Percentiles rank a stretch among this genome's conserved stretches.
Evolutionary conservation across 2,113 vertebrate species (phyloP).

Genomic region (Anoura caudifer): DNA sequence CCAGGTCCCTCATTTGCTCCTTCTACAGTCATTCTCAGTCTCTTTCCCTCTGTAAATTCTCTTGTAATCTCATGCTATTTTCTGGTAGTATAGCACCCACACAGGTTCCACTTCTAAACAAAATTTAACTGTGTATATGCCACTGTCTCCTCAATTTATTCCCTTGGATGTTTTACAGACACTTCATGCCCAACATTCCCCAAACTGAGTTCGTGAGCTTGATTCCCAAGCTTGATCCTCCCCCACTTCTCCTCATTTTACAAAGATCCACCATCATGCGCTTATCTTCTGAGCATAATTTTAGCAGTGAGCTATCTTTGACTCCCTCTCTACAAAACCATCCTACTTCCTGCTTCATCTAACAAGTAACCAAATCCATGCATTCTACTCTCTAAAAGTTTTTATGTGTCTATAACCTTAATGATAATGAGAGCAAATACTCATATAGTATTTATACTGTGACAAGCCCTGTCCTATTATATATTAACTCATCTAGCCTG

Average conservation of each 20-base stretch:
- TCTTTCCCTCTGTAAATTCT: not conserved
- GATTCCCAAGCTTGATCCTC: not conserved
- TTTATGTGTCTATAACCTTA: not conserved
- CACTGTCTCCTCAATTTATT: not conserved
- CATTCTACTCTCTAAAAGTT: not conserved
- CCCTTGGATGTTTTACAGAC: not conserved
- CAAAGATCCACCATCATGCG: not conserved
- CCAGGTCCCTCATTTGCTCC: not conserved
- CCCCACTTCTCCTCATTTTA: not conserved
- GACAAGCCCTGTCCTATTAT: not conserved
- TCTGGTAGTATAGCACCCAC: not conserved
- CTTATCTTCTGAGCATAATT: not conserved
- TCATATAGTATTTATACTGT: not conserved
- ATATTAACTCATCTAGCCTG: not conserved
- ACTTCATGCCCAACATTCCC: not conserved
- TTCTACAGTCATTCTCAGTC: not conserved
- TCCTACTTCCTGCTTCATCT: not conserved
- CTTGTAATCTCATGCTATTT: not conserved
- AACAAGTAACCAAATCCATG: not conserved
- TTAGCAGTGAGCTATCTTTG: not conserved
- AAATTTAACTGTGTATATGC: not conserved
- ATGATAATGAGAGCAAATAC: not conserved
- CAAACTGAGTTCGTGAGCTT: not conserved
- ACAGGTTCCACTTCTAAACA: not conserved
- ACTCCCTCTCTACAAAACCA: not conserved